Conservation (phyloP, 2,113 vertebrate genomes). For the Girardinichthys multiradiatus region DNA sequence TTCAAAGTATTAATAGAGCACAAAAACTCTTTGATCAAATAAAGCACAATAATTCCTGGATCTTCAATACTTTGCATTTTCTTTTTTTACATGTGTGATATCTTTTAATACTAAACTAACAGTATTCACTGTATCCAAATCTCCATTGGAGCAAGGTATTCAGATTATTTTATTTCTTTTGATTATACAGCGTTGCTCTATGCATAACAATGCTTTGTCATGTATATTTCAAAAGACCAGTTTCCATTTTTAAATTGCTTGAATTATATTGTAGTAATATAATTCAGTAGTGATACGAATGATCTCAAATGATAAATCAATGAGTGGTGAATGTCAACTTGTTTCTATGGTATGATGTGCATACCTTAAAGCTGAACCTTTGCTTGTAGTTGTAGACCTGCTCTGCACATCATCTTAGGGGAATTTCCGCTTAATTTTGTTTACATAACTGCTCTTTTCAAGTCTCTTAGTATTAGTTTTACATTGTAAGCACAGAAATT, state of each 20-base stretch:
- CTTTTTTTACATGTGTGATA: too few species aligned
- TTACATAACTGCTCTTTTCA: neutral
- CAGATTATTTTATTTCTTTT: too few species aligned
- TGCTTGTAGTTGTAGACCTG: neutral
- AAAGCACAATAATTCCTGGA: neutral
- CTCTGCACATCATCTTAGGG: neutral
- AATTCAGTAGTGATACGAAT: neutral
- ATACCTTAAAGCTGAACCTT: neutral
- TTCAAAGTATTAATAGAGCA: neutral
- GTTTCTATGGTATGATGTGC: neutral
- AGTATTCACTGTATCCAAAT: too few species aligned
- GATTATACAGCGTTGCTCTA: too few species aligned
- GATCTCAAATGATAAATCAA: too few species aligned
- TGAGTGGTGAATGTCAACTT: neutral
- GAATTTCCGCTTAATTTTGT: neutral
- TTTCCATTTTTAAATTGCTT: too few species aligned
- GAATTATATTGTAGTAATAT: neutral
- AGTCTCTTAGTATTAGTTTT: neutral
- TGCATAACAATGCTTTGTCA: too few species aligned
- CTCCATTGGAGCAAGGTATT: too few species aligned
- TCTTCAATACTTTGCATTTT: neutral
- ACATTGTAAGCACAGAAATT: neutral
- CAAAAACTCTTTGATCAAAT: too few species aligned
- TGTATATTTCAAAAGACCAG: too few species aligned
- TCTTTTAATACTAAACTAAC: too few species aligned